These are phyloP conservation scores for Drosophila eohydei DNA, from an alignment of 2,888 invertebrate genomes.

Conservation along the genomic window DNA sequence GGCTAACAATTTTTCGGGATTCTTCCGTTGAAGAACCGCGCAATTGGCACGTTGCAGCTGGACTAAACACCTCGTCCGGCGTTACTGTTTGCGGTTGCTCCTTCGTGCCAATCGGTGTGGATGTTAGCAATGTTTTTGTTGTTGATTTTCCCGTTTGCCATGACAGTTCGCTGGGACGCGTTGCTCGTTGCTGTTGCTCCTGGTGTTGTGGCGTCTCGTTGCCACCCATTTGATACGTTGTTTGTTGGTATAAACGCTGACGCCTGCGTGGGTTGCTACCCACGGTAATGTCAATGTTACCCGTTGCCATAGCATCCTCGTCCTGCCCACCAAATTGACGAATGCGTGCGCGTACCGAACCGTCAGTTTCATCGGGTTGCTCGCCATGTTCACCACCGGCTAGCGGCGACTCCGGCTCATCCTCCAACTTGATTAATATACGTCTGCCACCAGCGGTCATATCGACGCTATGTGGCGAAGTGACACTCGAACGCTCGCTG, in stretches of 20 bases:
- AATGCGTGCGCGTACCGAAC: slow-evolving; percentile 68
- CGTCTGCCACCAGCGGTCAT: slow-evolving; percentile 81
- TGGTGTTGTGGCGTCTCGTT: slow-evolving; percentile 65
- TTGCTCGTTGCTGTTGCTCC: slow-evolving; percentile 47
- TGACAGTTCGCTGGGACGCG: slow-evolving; percentile 70
- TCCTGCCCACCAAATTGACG: slow-evolving; percentile 68
- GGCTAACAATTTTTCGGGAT: slow-evolving; percentile 79
- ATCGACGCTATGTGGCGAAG: slow-evolving; percentile 80
- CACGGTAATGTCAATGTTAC: slow-evolving; percentile 83
- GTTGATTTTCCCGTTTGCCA: slow-evolving; percentile 71
- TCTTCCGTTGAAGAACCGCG: slow-evolving; percentile 82
- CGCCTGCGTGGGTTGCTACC: slow-evolving; percentile 78
- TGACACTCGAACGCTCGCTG: slow-evolving; percentile 76
- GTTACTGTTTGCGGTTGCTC: slow-evolving; percentile 76
- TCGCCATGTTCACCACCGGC: slow-evolving; percentile 30
- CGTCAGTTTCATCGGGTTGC: slow-evolving; percentile 73
- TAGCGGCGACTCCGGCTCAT: slow-evolving; percentile 48
- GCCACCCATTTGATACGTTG: slow-evolving; percentile 73
- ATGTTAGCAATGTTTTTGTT: slow-evolving; percentile 80
- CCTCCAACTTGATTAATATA: slow-evolving; percentile 82
- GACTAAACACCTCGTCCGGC: slow-evolving; percentile 65
- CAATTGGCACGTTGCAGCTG: slow-evolving; percentile 82
- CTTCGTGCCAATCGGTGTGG: slow-evolving; percentile 78
- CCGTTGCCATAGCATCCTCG: slow-evolving; percentile 75
- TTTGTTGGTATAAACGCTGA: slow-evolving; percentile 74